These are phyloP conservation scores for Buceros bicornis DNA, from an alignment of 2,797 vertebrate genomes.

Conservation along the genomic window DNA sequence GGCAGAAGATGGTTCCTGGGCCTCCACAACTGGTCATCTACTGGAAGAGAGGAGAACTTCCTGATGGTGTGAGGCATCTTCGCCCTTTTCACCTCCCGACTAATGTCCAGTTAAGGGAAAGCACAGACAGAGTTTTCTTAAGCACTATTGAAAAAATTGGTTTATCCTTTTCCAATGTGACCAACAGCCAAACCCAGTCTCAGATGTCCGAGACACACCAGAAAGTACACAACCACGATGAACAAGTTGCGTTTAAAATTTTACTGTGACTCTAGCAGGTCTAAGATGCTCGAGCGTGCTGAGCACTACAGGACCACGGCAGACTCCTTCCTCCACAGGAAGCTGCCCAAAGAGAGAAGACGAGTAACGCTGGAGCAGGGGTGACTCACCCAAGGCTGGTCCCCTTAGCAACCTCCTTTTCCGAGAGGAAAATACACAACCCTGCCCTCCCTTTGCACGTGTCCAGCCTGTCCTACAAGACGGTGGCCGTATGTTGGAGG, in stretches of 20 bases:
- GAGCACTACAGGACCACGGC: background rate
- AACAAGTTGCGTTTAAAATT: background rate
- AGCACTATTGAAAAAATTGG: background rate
- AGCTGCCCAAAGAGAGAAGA: background rate
- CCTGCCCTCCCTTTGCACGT: background rate
- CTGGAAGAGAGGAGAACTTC: conserved; percentile 22
- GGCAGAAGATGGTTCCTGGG: background rate
- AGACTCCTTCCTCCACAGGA: background rate
- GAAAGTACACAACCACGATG: background rate
- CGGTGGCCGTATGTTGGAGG: background rate
- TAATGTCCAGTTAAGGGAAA: background rate
- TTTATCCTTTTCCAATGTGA: background rate
- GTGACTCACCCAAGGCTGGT: background rate
- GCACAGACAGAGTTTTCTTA: background rate
- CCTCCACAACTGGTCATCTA: conserved; percentile 8
- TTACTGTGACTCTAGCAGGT: background rate
- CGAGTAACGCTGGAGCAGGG: background rate
- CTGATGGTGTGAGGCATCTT: background rate
- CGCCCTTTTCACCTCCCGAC: background rate
- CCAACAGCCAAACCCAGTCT: background rate
- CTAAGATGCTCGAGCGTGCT: background rate
- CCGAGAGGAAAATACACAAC: background rate
- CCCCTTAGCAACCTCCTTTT: background rate
- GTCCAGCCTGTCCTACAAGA: background rate
- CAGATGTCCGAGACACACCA: background rate